Percentiles rank a stretch among this genome's conserved stretches.
phyloP scores from a whole-genome alignment of 2,888 invertebrate genomes.

The Magallana nippona region DNA sequence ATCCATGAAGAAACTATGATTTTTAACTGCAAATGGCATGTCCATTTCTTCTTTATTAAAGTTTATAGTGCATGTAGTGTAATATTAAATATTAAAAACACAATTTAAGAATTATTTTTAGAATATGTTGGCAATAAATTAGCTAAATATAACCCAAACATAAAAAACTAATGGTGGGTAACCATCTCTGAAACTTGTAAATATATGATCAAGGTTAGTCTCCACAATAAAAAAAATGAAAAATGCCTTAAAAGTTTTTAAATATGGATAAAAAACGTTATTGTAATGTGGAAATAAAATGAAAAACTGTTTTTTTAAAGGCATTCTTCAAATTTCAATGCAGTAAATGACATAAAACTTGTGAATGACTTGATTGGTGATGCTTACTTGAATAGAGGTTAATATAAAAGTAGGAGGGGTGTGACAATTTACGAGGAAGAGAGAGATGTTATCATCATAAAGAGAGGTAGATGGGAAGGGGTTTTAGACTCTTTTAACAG shows the following conservation, averaged over 20 bases:
- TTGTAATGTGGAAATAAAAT: no score
- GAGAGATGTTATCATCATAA: slow-evolving; percentile 19
- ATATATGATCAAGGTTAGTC: not conserved
- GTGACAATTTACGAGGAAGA: slow-evolving; percentile 21
- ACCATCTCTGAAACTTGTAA: not conserved
- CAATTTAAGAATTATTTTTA: not conserved
- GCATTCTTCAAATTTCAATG: no score
- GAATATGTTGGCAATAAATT: slow-evolving; percentile 6
- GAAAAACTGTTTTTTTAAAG: no score
- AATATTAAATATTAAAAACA: not conserved
- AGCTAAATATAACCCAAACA: not conserved
- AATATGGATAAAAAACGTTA: no score
- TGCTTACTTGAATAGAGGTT: not conserved
- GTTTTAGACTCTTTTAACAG: not conserved
- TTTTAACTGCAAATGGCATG: no score
- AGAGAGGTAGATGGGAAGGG: not conserved
- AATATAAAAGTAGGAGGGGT: slow-evolving; percentile 2
- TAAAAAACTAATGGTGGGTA: not conserved
- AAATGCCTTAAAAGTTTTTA: no score
- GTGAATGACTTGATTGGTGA: not conserved
- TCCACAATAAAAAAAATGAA: not conserved
- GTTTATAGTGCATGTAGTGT: no score
- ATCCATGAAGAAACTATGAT: not conserved
- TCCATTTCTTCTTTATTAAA: no score
- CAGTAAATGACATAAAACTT: not conserved